Evolutionary conservation across 2,113 vertebrate genomes (phyloP).

Genomic region (Hippocampus comes): DNA sequence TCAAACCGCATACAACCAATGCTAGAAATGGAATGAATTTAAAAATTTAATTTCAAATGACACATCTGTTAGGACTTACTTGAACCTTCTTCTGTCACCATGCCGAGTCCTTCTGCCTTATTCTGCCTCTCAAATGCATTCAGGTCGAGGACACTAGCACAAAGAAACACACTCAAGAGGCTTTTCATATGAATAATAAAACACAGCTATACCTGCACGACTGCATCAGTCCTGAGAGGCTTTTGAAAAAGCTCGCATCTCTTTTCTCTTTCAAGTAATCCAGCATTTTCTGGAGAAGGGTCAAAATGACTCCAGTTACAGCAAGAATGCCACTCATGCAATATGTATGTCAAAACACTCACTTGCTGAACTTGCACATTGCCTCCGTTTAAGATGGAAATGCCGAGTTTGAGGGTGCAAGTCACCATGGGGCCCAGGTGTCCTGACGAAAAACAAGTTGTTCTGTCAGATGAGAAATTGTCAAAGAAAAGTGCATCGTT

Average conservation of each 20-base stretch:
- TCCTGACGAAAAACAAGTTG: conserved; percentile 66
- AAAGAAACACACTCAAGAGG: neutral
- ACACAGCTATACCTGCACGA: conserved; percentile 84
- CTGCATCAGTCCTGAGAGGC: conserved; percentile 94
- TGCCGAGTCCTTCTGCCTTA: conserved; percentile 97
- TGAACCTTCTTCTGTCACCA: conserved; percentile 98
- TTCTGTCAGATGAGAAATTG: neutral
- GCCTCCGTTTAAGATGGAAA: conserved; percentile 93
- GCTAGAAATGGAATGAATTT: neutral
- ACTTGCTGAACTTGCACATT: conserved; percentile 90
- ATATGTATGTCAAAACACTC: neutral
- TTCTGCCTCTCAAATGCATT: conserved; percentile 99
- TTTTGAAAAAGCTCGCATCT: conserved; percentile 96
- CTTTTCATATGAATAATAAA: neutral
- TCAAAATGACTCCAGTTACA: neutral
- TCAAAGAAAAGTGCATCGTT: neutral
- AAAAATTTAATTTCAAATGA: neutral
- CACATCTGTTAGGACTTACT: conserved; percentile 72
- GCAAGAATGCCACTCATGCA: neutral
- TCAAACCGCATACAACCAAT: neutral
- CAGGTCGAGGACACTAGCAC: conserved; percentile 89
- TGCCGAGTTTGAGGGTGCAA: conserved; percentile 93
- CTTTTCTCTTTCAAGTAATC: conserved; percentile 95
- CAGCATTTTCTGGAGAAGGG: conserved; percentile 90
- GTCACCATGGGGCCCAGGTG: conserved; percentile 89